Evolutionary conservation across 2,113 vertebrate genomes (phyloP).

Genomic region (Campylorhamphus procurvoides): DNA sequence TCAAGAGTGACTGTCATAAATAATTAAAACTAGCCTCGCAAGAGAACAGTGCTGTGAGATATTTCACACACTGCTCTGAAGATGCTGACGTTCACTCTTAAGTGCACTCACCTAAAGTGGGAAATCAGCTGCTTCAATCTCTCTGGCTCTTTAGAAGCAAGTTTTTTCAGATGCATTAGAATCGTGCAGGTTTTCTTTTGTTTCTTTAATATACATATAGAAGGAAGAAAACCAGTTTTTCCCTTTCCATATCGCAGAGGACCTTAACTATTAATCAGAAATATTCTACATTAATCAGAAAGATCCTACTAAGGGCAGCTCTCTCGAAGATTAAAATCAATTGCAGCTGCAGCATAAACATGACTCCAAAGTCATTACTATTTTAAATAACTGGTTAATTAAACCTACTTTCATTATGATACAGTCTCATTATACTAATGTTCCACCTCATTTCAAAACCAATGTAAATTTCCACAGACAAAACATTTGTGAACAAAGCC

Average conservation of each 20-base stretch:
- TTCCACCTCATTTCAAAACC: constrained; percentile 6
- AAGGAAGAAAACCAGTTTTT: constrained; percentile 27
- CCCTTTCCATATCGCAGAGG: not conserved
- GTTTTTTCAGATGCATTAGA: constrained; percentile 26
- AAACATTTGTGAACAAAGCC: not conserved
- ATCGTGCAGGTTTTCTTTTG: not conserved
- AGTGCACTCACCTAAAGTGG: not conserved
- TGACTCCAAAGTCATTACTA: not conserved
- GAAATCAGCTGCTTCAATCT: constrained; percentile 8
- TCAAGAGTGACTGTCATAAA: constrained; percentile 19
- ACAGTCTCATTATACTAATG: constrained; percentile 23
- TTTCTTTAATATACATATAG: not conserved
- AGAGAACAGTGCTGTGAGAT: not conserved
- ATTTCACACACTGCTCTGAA: not conserved
- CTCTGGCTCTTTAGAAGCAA: constrained; percentile 2
- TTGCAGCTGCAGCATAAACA: constrained; percentile 23
- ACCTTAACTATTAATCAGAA: constrained; percentile 12
- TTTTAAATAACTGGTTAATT: constrained; percentile 46
- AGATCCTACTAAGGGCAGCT: not conserved
- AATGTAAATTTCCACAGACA: not conserved
- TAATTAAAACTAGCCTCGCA: constrained; percentile 50
- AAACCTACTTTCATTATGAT: constrained; percentile 6
- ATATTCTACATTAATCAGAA: constrained; percentile 12
- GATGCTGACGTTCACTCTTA: not conserved
- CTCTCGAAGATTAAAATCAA: constrained; percentile 37